Base-by-base conservation (phyloP, 2,113 vertebrate species). In the Scolopax mira region DNA sequence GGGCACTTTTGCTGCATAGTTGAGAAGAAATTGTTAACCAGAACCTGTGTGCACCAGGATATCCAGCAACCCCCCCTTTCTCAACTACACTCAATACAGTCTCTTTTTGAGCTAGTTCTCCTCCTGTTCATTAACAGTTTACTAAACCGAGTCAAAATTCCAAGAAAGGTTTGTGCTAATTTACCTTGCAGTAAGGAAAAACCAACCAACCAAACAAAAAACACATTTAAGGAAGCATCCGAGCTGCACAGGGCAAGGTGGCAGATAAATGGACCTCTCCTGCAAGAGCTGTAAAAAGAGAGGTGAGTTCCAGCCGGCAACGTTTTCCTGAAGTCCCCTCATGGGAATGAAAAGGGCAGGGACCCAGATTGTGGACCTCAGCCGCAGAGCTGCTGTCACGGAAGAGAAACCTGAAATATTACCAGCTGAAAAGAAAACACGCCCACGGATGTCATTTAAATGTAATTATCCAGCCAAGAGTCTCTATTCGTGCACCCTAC, bases 261-360 rank as follows among this genome's bases (percentile, higher is more conserved):
- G 90, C 69, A 83, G 75, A 90, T 41, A 86, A 94, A 94, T 37
- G 85, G 52, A 30, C 10, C 18, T 90, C 79, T 92, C 28, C 51
- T 52, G 74, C 0, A 0, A 46, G 79, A 75, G 25, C n/a, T 6
- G 13, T 75, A 22, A 42, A 8, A 30, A 0, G 8, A 75, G 60
- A 21, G 22, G 44, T 0, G 10, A 41, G 35, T 12, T 83, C 10
- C 39, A 30, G 35, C n/a, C 37, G 22, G 70, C 1, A 30, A 16
- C 0, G 25, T 4, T 39, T 44, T 46, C 62, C 15, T 11, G 31
- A 42, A 65, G 22, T 7, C 54, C 11, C 10, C 1, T 1, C 39
- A 5, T 0, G 9, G 54, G 28, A 49, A 21, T 17, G 1, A 2
- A 55, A n/a, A 74, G 22, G 0, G 5, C 58, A 33, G 54, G 58